These are phyloP conservation scores for Laspeyria flexula DNA, from an alignment of 2,888 invertebrate species.

Conservation along the genomic window DNA sequence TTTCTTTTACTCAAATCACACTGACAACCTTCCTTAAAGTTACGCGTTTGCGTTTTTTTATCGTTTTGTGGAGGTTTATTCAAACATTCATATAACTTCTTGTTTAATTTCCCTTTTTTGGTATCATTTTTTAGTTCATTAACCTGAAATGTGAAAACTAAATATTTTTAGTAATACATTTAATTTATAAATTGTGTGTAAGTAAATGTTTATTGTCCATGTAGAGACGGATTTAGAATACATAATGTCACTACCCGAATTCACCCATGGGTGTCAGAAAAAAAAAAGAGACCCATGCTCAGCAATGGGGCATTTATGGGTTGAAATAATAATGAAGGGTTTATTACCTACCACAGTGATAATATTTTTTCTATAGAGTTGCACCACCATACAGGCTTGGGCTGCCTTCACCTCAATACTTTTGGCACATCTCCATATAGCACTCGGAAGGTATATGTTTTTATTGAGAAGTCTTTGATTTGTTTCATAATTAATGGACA, in stretches of 20 bases:
- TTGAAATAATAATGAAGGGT: too few relatives aligned
- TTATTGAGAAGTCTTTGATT: slow-evolving; percentile 71
- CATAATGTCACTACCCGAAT: too few relatives aligned
- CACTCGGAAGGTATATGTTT: slow-evolving; percentile 76
- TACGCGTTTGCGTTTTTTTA: slow-evolving; percentile 65
- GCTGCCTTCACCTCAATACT: slow-evolving; percentile 75
- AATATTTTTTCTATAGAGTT: slow-evolving; percentile 75
- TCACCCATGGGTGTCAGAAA: too few relatives aligned
- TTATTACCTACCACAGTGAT: slow-evolving; percentile 62
- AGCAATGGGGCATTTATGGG: too few relatives aligned
- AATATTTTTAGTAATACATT: background rate
- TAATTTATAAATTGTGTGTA: too few relatives aligned
- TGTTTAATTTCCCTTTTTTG: slow-evolving; percentile 66
- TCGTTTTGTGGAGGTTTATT: slow-evolving; percentile 64
- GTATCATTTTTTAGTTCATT: slow-evolving; percentile 73
- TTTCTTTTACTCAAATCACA: slow-evolving; percentile 63
- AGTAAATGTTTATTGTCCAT: too few relatives aligned
- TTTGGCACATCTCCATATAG: slow-evolving; percentile 80
- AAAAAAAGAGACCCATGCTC: too few relatives aligned
- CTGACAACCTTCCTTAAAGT: slow-evolving; percentile 54
- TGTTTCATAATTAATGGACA: slow-evolving; percentile 75
- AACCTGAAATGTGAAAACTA: slow-evolving; percentile 55
- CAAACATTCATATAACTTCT: slow-evolving; percentile 67
- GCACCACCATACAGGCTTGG: slow-evolving; percentile 75
- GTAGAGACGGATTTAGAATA: too few relatives aligned